A percentile compares a stretch with the other conserved stretches of the same genome.
Conservation (phyloP, 2,113 vertebrate species). For the Calyptommatus sinebrachiatus region DNA sequence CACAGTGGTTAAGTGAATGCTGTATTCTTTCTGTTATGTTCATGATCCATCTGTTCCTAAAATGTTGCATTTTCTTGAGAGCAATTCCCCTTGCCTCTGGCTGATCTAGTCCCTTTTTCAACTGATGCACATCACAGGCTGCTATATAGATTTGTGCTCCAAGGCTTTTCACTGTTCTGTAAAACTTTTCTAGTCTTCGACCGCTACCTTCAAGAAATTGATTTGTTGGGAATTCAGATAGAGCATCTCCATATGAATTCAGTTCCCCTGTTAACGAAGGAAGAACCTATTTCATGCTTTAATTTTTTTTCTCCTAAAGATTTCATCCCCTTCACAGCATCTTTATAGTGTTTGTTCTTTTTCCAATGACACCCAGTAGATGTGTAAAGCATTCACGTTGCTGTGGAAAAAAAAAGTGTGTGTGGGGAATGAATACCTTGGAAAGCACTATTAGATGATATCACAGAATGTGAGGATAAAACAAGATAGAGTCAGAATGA, state of each 20-base stretch:
- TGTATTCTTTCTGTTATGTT: conserved; percentile 1
- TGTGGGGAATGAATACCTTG: neutral
- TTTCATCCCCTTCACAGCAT: conserved; percentile 13
- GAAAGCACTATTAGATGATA: conserved; percentile 13
- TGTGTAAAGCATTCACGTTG: conserved; percentile 7
- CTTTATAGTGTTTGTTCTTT: conserved; percentile 23
- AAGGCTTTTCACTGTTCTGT: conserved; percentile 28
- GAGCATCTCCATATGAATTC: neutral
- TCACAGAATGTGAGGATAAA: neutral
- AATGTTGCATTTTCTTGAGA: conserved; percentile 35
- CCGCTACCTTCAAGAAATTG: conserved; percentile 11
- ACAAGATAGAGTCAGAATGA: conserved; percentile 5
- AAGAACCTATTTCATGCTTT: conserved; percentile 12
- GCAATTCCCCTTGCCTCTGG: conserved; percentile 48
- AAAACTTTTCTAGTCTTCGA: conserved; percentile 35
- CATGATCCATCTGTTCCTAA: conserved; percentile 19
- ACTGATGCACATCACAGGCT: neutral
- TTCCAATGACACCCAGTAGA: conserved; percentile 2
- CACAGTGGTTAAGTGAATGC: conserved; percentile 40
- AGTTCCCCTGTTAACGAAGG: conserved; percentile 41
- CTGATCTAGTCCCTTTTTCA: conserved; percentile 46
- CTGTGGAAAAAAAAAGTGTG: neutral
- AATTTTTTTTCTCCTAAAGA: neutral
- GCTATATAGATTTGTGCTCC: conserved; percentile 30
- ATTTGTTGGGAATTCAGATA: conserved; percentile 36